Conservation (phyloP, 92 coral and sea anemone species). For the Scolanthus callimorphus region DNA sequence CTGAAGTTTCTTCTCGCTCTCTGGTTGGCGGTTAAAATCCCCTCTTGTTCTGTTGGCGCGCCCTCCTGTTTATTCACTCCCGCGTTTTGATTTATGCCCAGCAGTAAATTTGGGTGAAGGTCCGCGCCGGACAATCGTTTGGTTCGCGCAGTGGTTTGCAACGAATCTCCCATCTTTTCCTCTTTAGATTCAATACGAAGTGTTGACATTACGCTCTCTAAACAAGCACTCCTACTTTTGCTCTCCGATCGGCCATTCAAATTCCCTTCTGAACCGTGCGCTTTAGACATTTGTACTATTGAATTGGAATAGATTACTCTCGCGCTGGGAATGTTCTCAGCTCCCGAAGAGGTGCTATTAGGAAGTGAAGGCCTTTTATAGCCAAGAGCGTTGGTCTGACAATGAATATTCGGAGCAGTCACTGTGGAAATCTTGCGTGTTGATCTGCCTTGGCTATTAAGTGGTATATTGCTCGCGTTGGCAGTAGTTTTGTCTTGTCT, state of each 20-base stretch:
- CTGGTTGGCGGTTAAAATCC: background rate
- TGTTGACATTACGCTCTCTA: background rate
- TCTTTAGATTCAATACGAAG: background rate
- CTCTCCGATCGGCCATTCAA: background rate
- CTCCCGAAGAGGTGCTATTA: background rate
- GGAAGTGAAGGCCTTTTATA: background rate
- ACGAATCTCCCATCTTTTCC: too few relatives aligned
- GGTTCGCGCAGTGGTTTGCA: too few relatives aligned
- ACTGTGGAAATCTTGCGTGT: background rate
- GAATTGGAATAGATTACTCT: too few relatives aligned
- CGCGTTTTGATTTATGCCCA: conserved; percentile 19
- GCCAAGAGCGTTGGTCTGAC: background rate
- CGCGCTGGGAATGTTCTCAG: too few relatives aligned
- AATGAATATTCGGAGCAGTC: background rate
- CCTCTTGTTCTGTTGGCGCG: conserved; percentile 3
- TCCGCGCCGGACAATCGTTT: conserved; percentile 2
- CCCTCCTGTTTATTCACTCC: too few relatives aligned
- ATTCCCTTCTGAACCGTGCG: background rate
- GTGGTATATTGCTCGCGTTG: background rate
- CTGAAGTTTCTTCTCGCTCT: conserved; percentile 29
- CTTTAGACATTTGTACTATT: background rate
- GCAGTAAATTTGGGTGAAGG: conserved; percentile 27
- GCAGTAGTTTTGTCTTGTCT: conserved; percentile 1
- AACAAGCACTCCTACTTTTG: background rate
- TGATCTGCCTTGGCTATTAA: background rate